Conservation (phyloP, 2,888 invertebrate genomes). For the Pterobdella sp. region DNA sequence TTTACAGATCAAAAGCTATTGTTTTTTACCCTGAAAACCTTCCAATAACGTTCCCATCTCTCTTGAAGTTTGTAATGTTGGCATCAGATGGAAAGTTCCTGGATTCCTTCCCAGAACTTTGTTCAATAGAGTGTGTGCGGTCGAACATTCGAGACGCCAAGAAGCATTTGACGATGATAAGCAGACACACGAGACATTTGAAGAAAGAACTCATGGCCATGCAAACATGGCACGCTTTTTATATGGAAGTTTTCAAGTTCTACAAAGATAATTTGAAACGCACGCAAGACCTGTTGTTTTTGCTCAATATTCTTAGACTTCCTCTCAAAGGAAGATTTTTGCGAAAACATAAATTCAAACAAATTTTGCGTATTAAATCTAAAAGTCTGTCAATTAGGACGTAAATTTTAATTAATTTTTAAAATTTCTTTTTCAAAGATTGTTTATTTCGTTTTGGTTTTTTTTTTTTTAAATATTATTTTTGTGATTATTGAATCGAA, state of each 20-base stretch:
- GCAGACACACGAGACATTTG: not conserved
- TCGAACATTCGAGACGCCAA: not conserved
- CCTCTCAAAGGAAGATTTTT: not conserved
- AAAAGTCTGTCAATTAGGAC: not conserved
- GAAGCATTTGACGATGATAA: not conserved
- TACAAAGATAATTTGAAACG: not conserved
- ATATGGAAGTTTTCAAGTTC: not conserved
- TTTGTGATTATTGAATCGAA: no score
- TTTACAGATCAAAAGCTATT: not conserved
- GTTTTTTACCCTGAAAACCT: slow-evolving; percentile 2
- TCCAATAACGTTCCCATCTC: not conserved
- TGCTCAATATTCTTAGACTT: not conserved
- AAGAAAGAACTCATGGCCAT: not conserved
- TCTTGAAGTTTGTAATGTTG: not conserved
- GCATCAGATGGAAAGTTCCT: not conserved
- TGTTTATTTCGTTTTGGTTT: no score
- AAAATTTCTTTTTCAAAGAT: no score
- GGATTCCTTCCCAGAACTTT: not conserved
- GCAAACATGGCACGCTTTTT: not conserved
- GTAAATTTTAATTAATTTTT: no score
- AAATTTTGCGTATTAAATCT: not conserved
- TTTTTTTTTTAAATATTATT: no score
- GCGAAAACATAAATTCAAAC: slow-evolving; percentile 1
- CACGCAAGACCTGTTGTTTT: not conserved
- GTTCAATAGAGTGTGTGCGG: not conserved